A percentile compares a stretch with the other conserved stretches of the same genome.
Conservation (phyloP, 2,888 invertebrate genomes). For the Hypena proboscidalis region DNA sequence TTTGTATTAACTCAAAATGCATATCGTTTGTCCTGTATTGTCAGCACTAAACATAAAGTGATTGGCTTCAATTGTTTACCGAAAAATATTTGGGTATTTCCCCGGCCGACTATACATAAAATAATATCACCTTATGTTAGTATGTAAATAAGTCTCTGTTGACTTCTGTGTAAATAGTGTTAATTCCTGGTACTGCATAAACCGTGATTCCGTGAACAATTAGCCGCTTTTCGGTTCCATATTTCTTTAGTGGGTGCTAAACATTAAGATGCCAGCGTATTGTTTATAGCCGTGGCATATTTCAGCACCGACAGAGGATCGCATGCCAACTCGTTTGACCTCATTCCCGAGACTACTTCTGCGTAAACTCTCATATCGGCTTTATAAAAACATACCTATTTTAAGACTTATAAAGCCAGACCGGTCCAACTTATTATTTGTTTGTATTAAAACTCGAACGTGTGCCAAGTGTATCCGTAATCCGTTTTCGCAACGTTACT, state of each 20-base stretch:
- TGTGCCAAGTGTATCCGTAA: conserved; percentile 74
- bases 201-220: conserved; percentile 9
- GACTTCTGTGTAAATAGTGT: no score
- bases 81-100: no score
- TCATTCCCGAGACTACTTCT: conserved; percentile 77
- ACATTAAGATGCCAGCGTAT: conserved; percentile 57
- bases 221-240: conserved; percentile 24
- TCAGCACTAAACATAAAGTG: no score
- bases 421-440: conserved; percentile 73
- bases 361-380: conserved; percentile 80
- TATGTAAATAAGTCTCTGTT: no score
- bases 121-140: no score
- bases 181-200: no score
- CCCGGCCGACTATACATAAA: no score
- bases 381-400: conserved; percentile 81
- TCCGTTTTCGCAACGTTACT: conserved; percentile 60
- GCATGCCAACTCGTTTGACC: conserved; percentile 81
- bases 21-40: no score
- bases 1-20: no score
- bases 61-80: no score
- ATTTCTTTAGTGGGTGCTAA: conserved; percentile 36
- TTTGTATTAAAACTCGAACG: conserved; percentile 70
- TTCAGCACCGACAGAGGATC: conserved; percentile 62
- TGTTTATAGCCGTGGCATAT: conserved; percentile 68
- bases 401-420: conserved; percentile 71